phyloP scores from a whole-genome alignment of 2,888 invertebrate genomes.

The Calliphora vomitoria region DNA sequence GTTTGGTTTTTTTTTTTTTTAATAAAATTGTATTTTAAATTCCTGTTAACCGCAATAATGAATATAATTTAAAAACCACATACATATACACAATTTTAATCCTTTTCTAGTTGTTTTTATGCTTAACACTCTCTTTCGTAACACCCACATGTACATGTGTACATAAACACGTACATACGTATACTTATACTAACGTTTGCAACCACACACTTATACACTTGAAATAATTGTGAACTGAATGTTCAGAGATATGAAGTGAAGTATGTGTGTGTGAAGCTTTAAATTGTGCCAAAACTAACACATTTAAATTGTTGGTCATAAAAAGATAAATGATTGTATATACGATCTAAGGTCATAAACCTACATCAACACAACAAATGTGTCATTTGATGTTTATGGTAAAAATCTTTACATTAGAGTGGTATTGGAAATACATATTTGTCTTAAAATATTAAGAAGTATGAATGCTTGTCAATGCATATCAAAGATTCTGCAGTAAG shows the following conservation, averaged over 20 bases:
- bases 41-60: slow-evolving; percentile 54
- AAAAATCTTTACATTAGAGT: neutral
- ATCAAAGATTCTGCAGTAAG: too few species aligned
- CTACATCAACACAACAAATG: slow-evolving; percentile 56
- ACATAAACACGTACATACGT: neutral
- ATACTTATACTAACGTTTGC: neutral
- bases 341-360: slow-evolving; percentile 60
- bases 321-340: slow-evolving; percentile 62
- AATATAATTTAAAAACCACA: slow-evolving; percentile 52
- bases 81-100: slow-evolving; percentile 39
- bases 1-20: neutral
- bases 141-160: neutral
- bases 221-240: neutral
- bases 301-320: slow-evolving; percentile 65
- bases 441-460: too few species aligned
- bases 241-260: neutral
- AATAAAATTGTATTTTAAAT: slow-evolving; percentile 44
- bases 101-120: slow-evolving; percentile 31
- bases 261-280: slow-evolving; percentile 1
- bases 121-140: slow-evolving; percentile 32
- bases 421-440: neutral
- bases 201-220: slow-evolving; percentile 24
- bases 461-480: too few species aligned
- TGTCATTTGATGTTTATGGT: slow-evolving; percentile 50
- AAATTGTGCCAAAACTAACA: slow-evolving; percentile 65